Percentiles rank a stretch among this genome's conserved stretches.
phyloP scores from a whole-genome alignment of 37 sponge, comb jelly and placozoan genomes.

The Oopsacas minuta region DNA sequence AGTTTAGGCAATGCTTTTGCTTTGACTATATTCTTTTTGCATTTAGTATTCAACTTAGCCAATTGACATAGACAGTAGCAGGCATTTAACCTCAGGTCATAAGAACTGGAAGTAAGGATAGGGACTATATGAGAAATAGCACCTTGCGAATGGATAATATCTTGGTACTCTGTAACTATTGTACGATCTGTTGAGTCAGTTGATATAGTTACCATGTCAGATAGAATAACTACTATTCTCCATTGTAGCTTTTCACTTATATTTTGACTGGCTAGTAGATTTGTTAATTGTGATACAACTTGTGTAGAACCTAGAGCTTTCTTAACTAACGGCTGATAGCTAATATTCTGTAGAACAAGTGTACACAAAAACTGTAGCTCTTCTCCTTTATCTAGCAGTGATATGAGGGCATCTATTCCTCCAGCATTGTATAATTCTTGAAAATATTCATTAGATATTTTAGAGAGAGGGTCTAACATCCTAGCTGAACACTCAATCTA shows the following conservation, averaged over 20 bases:
- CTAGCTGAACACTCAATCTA: slow-evolving; percentile 33
- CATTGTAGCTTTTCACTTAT: neutral
- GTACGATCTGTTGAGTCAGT: neutral
- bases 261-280: neutral
- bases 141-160: neutral
- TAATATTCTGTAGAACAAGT: slow-evolving; percentile 50
- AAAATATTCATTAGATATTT: neutral
- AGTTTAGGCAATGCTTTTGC: slow-evolving; percentile 35
- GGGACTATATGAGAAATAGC: slow-evolving; percentile 38
- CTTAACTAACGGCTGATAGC: slow-evolving; percentile 22
- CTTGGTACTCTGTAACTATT: neutral
- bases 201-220: neutral
- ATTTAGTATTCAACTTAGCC: slow-evolving; percentile 21
- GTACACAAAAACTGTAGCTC: slow-evolving; percentile 30
- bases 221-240: neutral
- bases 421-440: neutral
- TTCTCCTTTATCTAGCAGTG: slow-evolving; percentile 21
- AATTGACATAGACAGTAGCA: slow-evolving; percentile 47
- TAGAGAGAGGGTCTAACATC: slow-evolving; percentile 46
- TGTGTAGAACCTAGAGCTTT: slow-evolving; percentile 23
- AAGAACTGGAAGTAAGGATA: slow-evolving; percentile 29
- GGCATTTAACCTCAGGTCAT: slow-evolving; percentile 39
- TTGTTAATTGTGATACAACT: neutral
- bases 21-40: slow-evolving; percentile 25
- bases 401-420: slow-evolving; percentile 21